Conservation (phyloP, 2,113 vertebrate species). For the Silurus asotus region DNA sequence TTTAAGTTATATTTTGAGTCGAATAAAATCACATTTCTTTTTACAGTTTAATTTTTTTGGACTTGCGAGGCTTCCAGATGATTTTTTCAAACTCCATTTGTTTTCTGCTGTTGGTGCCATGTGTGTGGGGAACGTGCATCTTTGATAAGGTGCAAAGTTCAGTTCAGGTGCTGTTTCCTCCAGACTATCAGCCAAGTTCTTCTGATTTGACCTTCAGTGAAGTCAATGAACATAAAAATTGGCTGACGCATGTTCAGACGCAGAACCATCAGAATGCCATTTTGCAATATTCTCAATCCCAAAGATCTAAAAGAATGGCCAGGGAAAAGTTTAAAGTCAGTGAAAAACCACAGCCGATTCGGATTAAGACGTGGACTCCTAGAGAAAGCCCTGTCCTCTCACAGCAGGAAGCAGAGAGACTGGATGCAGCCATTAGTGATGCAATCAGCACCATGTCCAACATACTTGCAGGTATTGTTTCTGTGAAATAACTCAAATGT, state of each 20-base stretch:
- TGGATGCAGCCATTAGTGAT: constrained; percentile 63
- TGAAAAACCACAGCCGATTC: constrained; percentile 66
- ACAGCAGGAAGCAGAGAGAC: constrained; percentile 55
- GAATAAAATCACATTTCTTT: neutral
- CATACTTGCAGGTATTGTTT: constrained; percentile 69
- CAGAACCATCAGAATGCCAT: neutral
- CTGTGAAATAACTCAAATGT: neutral
- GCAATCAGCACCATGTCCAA: constrained; percentile 65
- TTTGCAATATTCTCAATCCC: neutral
- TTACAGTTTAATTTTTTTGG: neutral
- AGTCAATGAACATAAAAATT: neutral
- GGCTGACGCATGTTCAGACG: neutral
- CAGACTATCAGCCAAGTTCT: neutral
- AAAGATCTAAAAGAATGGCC: constrained; percentile 36
- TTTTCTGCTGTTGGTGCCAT: constrained; percentile 36
- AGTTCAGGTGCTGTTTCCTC: constrained; percentile 56
- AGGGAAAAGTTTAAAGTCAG: neutral
- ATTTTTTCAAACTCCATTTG: neutral
- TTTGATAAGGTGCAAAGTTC: constrained; percentile 70
- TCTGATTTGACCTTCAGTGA: neutral
- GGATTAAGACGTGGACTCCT: constrained; percentile 69
- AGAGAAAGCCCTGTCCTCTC: constrained; percentile 58
- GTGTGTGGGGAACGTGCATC: constrained; percentile 63
- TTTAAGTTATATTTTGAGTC: neutral
- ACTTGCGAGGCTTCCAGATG: neutral